A percentile compares a stretch with the other conserved stretches of the same genome.
Conservation (phyloP, 2,113 vertebrate species). For the Ivindomyrus marchei region DNA sequence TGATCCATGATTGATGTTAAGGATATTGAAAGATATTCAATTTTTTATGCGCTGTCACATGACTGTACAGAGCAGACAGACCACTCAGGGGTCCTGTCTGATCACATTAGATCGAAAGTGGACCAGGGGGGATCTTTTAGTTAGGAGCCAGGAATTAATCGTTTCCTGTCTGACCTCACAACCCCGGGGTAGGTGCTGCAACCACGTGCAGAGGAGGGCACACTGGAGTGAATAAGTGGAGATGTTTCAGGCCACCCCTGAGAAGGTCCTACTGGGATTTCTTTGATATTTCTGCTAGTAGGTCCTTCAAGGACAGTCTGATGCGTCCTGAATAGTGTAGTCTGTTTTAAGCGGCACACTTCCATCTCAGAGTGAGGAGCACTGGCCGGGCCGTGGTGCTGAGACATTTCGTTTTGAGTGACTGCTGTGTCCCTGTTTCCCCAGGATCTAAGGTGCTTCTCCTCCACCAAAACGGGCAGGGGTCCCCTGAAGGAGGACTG, state of each 20-base stretch:
- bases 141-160: background rate
- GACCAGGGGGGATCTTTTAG: background rate
- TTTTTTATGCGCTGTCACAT: background rate
- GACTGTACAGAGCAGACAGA: background rate
- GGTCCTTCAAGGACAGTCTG: background rate
- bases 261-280: background rate
- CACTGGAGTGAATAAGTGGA: background rate
- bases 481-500: slow-evolving; percentile 59
- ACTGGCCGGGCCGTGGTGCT: background rate
- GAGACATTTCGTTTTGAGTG: too few species aligned
- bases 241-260: background rate
- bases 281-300: background rate
- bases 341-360: background rate
- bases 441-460: slow-evolving; percentile 59
- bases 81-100: background rate
- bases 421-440: background rate
- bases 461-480: slow-evolving; percentile 54
- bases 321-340: background rate
- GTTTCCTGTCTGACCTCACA: background rate
- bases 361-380: background rate
- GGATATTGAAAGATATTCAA: background rate
- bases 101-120: background rate
- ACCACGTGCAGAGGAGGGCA: background rate
- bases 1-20: background rate
- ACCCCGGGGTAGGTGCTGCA: background rate